A percentile compares a stretch with the other conserved stretches of the same genome.
These are phyloP conservation scores for Lepidurus arcticus DNA, from an alignment of 1,140 invertebrate species.

Conservation along the genomic window DNA sequence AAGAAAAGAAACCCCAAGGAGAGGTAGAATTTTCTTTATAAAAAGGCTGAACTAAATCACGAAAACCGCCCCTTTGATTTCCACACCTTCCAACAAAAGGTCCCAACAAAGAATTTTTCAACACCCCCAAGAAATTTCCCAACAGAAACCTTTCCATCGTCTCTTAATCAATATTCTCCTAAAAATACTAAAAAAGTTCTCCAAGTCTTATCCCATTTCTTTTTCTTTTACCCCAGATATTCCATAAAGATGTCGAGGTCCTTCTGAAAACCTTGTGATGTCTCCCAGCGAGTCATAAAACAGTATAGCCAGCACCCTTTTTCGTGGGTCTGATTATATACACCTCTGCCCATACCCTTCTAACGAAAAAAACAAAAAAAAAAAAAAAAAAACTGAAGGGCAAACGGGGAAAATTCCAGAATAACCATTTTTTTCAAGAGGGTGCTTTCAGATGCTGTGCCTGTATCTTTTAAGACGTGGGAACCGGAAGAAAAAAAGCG, in stretches of 20 bases:
- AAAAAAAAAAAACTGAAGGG: background rate
- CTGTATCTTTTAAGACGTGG: background rate
- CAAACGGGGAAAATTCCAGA: background rate
- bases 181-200: background rate
- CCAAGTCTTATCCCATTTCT: background rate
- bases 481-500: background rate
- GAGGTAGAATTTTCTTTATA: background rate
- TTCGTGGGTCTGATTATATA: background rate
- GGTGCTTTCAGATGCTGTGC: background rate
- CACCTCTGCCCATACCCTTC: background rate
- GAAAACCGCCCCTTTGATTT: constrained; percentile 10
- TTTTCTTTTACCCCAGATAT: background rate
- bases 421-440: background rate
- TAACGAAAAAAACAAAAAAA: background rate
- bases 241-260: constrained; percentile 8
- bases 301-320: constrained; percentile 11
- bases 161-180: constrained; percentile 16
- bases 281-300: constrained; percentile 10
- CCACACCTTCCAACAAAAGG: background rate
- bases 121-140: background rate
- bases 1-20: background rate
- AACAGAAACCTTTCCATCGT: background rate
- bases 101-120: background rate
- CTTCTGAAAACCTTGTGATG: background rate
- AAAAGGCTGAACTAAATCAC: background rate